These are phyloP conservation scores for Fringilla coelebs DNA, from an alignment of 2,797 vertebrate genomes.

Conservation along the genomic window DNA sequence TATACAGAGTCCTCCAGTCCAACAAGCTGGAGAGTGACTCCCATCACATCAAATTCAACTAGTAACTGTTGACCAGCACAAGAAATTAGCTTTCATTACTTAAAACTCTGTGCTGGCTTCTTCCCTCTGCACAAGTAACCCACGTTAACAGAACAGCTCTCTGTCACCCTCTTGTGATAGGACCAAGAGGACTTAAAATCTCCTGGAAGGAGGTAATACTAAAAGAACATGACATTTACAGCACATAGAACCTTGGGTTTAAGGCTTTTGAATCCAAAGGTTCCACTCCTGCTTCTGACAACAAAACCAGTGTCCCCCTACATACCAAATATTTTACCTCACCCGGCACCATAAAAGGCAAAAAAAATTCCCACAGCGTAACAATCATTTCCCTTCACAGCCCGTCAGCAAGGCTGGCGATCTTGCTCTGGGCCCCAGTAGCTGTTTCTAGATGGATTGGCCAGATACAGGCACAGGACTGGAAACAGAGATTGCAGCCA, in stretches of 20 bases:
- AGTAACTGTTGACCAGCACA: not conserved
- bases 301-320: not conserved
- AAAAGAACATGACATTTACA: not conserved
- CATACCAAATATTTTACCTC: not conserved
- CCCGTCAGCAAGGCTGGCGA: not conserved
- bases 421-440: not conserved
- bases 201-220: not conserved
- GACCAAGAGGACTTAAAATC: not conserved
- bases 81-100: not conserved
- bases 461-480: rapidly evolving
- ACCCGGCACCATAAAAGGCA: not conserved
- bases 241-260: not conserved
- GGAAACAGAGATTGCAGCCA: not conserved
- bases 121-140: not conserved
- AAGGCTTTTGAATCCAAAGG: not conserved
- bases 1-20: rapidly evolving
- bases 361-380: not conserved
- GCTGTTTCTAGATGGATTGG: not conserved
- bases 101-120: not conserved
- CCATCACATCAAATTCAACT: not conserved
- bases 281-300: not conserved
- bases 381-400: not conserved
- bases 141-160: slow-evolving; percentile 31
- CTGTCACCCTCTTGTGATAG: slow-evolving; percentile 62
- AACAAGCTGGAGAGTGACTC: not conserved